These are phyloP conservation scores for Polypedilum vanderplanki DNA, from an alignment of 1,140 invertebrate species.

Conservation along the genomic window DNA sequence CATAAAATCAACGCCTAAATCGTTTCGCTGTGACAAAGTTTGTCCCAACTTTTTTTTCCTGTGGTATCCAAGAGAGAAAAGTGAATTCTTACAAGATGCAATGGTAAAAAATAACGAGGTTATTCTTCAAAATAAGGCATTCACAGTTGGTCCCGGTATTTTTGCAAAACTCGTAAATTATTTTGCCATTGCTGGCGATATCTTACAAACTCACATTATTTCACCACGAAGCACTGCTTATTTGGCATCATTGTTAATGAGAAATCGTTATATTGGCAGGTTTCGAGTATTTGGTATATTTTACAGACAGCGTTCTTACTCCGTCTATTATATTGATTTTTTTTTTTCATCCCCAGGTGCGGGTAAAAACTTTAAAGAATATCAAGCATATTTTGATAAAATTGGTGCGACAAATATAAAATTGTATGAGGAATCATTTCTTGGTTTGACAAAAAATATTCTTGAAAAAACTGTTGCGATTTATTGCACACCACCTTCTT, in stretches of 20 bases:
- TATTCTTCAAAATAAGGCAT: slow-evolving; percentile 60
- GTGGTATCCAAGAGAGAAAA: slow-evolving; percentile 49
- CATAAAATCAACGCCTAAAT: slow-evolving; percentile 45
- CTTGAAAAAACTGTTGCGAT: slow-evolving; percentile 64
- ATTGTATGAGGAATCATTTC: slow-evolving; percentile 53
- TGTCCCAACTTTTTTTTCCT: slow-evolving; percentile 61
- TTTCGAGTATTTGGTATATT: slow-evolving; percentile 49
- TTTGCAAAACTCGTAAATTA: slow-evolving; percentile 57
- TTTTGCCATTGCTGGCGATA: slow-evolving; percentile 58
- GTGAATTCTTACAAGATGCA: slow-evolving; percentile 40
- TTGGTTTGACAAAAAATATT: slow-evolving; percentile 49
- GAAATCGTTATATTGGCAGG: slow-evolving; percentile 52
- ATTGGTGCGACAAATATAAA: slow-evolving; percentile 51
- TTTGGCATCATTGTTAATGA: slow-evolving; percentile 56
- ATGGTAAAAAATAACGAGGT: slow-evolving; percentile 49
- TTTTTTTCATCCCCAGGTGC: slow-evolving; percentile 34
- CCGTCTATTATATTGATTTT: too few species aligned
- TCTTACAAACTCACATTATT: slow-evolving; percentile 65
- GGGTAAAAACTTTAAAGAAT: slow-evolving; percentile 47
- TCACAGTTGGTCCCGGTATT: slow-evolving; percentile 65
- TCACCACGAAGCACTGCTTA: slow-evolving; percentile 68
- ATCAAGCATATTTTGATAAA: slow-evolving; percentile 47
- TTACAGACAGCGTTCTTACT: too few species aligned
- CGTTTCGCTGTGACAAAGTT: slow-evolving; percentile 58
- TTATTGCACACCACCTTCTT: slow-evolving; percentile 65